These are phyloP conservation scores for Saimiri boliviensis DNA, from an alignment of 2,113 vertebrate species.

Conservation along the genomic window DNA sequence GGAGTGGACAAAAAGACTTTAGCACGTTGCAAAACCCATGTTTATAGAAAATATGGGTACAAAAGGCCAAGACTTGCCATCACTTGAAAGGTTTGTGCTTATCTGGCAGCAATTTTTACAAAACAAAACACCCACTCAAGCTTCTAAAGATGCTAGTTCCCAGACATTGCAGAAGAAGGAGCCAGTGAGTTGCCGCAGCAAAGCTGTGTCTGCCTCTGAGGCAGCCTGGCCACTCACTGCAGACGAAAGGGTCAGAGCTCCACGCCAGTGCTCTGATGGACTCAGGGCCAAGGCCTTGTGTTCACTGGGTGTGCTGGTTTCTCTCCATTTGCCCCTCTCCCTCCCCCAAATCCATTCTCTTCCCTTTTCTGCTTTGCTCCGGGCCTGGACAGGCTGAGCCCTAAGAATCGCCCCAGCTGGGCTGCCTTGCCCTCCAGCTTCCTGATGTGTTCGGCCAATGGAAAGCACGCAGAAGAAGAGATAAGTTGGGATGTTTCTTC, in stretches of 20 bases:
- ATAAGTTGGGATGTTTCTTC: background rate
- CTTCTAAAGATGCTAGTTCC: background rate
- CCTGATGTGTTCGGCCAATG: background rate
- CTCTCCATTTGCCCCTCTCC: background rate
- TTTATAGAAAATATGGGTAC: background rate
- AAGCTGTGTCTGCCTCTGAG: background rate
- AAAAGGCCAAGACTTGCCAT: background rate
- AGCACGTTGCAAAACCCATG: background rate
- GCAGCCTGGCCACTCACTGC: background rate
- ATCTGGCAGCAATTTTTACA: background rate
- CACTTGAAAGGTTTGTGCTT: accelerated
- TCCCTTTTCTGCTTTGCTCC: background rate
- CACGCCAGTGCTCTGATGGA: accelerated
- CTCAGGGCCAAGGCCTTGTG: background rate
- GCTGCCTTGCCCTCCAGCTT: background rate
- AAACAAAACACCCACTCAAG: background rate
- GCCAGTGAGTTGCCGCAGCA: background rate
- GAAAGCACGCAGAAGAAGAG: background rate
- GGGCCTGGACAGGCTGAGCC: background rate
- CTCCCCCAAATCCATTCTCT: background rate
- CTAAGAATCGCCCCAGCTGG: background rate
- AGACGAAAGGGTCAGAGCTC: background rate
- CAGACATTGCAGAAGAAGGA: background rate
- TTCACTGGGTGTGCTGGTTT: background rate
- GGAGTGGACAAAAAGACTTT: background rate